phyloP scores from a whole-genome alignment of 2,888 invertebrate species.

The Schizotus pectinicornis region DNA sequence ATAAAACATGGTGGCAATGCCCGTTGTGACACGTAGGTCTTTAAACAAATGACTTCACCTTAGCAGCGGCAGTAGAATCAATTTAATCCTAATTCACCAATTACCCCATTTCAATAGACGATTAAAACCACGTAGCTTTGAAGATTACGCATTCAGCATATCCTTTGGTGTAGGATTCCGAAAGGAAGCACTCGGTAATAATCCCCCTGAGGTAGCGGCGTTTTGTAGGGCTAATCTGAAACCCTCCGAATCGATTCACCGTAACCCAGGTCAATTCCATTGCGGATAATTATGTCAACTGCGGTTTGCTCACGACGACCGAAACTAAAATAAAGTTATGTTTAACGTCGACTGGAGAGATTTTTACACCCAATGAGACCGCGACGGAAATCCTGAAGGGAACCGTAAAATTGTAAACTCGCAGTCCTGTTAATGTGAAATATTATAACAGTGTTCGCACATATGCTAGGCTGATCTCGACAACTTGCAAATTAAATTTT shows the following conservation, averaged over 20 bases:
- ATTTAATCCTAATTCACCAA: conserved; percentile 34
- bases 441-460: conserved; percentile 34
- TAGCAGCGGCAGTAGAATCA: conserved; percentile 5
- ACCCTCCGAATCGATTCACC: conserved; percentile 12
- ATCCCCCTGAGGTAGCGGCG: conserved; percentile 15
- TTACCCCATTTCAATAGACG: conserved; percentile 34
- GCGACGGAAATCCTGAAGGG: neutral
- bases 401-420: conserved; percentile 20
- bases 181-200: conserved; percentile 29
- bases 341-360: too few species aligned
- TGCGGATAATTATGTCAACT: too few species aligned
- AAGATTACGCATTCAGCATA: conserved; percentile 33
- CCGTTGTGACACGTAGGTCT: neutral
- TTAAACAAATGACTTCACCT: conserved; percentile 1
- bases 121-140: conserved; percentile 33
- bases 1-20: too few species aligned
- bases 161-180: conserved; percentile 27
- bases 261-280: too few species aligned
- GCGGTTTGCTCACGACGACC: too few species aligned
- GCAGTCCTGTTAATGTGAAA: conserved; percentile 27
- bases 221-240: conserved; percentile 17
- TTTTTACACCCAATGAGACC: neutral
- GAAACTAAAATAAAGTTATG: too few species aligned
- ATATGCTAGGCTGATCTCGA: conserved; percentile 38
- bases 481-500: conserved; percentile 40